Conservation (phyloP, 2,113 vertebrate genomes). For the Podarcis cretensis region DNA sequence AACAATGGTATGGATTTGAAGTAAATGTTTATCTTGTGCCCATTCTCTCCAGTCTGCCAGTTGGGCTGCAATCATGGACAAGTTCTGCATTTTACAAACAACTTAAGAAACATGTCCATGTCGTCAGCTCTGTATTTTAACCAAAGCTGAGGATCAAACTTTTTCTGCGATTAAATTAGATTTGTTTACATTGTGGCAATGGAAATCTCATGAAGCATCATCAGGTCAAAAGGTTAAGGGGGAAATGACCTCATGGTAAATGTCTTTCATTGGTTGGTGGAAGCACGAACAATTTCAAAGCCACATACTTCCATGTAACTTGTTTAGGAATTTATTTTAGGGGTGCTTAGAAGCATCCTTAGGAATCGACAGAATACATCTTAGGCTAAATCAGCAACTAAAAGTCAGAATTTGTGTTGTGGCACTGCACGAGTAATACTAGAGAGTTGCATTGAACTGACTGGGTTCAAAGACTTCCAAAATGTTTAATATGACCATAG, state of each 20-base stretch:
- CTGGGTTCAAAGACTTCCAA: not conserved
- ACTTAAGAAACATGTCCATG: not conserved
- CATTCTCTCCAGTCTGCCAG: not conserved
- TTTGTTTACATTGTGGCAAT: not conserved
- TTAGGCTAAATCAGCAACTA: not conserved
- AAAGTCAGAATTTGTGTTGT: not conserved
- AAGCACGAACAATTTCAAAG: not conserved
- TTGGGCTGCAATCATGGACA: not conserved
- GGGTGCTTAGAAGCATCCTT: not conserved
- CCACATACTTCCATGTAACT: not conserved
- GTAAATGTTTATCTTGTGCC: too few species aligned
- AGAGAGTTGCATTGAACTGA: not conserved
- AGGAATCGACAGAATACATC: not conserved
- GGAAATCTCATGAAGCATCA: not conserved
- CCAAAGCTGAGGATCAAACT: not conserved
- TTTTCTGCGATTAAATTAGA: not conserved
- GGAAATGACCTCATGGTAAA: rapidly evolving
- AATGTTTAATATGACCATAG: not conserved
- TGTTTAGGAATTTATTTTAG: not conserved
- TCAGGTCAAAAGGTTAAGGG: not conserved
- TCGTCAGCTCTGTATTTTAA: not conserved
- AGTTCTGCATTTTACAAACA: not conserved
- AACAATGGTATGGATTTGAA: not conserved
- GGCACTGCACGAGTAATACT: not conserved
- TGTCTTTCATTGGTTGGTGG: not conserved